phyloP scores from a whole-genome alignment of 2,888 invertebrate genomes.

The Eristalis arbustorum region DNA sequence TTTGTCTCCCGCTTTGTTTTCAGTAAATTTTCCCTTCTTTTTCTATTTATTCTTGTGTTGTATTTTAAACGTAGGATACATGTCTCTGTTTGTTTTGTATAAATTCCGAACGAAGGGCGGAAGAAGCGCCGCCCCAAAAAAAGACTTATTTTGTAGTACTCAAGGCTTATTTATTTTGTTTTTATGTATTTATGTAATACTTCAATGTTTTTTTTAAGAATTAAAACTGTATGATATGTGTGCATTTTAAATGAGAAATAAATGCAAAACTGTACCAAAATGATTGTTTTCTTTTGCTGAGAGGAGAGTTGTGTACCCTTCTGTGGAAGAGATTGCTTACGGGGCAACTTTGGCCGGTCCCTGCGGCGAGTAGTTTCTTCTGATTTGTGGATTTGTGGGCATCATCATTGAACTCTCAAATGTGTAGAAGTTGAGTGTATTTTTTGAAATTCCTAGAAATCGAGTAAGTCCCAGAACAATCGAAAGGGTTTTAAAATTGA shows the following conservation, averaged over 20 bases:
- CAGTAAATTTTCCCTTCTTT: slow-evolving; percentile 25
- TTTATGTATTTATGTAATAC: slow-evolving; percentile 3
- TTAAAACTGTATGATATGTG: background rate
- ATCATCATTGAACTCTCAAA: no score
- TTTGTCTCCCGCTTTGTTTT: slow-evolving; percentile 42
- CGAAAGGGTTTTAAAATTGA: no score
- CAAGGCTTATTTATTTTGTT: slow-evolving; percentile 50
- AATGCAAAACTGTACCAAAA: background rate
- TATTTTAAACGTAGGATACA: background rate
- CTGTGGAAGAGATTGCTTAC: no score
- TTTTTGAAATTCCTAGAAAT: no score
- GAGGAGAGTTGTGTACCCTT: background rate
- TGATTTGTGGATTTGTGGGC: no score
- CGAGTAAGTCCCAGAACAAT: no score
- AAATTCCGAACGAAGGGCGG: slow-evolving; percentile 5
- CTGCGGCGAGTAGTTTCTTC: no score
- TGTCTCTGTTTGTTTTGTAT: background rate
- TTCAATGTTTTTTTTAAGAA: slow-evolving; percentile 17
- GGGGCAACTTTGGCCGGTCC: no score
- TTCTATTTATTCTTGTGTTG: background rate
- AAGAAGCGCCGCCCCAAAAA: background rate
- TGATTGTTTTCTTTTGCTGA: background rate
- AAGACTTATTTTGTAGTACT: slow-evolving; percentile 52
- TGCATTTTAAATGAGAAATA: slow-evolving; percentile 22
- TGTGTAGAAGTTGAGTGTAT: no score